Base-by-base conservation (phyloP, 1,140 invertebrate genomes). In the Tenebrio molitor region DNA sequence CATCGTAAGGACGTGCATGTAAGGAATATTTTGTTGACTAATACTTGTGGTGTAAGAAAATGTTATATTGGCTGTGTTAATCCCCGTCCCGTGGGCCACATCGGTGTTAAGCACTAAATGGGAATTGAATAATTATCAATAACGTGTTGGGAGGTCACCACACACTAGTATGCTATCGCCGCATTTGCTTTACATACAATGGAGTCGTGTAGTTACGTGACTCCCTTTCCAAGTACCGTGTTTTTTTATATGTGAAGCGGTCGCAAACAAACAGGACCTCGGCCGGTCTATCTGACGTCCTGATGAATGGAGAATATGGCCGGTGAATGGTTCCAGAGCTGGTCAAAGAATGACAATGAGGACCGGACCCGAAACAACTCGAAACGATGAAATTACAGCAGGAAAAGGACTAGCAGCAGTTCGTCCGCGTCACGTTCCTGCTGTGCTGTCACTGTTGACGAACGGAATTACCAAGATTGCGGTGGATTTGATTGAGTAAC, bases 161-260 rank as follows among this genome's bases (percentile, higher is more conserved):
- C 71, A 71, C 74, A 66, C 66, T 41, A 21, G 69, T 71, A 75
- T 74, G 72, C 69, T 42, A 72, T 72, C 73, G 75, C 70, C 67
- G 71, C 78, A 69, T 76, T 75, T 73, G 75, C 78, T 79, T 79
- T 79, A 79, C 78, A 79, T 79, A 79, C 78, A 79, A 79, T 79
- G 78, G 78, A 79, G 71, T 77, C 77, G 75, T 77, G 74, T 78
- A 58, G 73, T 75, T 79, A 79, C 77, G 78, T 78, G 78, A 79
- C 78, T 78, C 69, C 73, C 70, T 72, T 79, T 77, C 75, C 71
- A 76, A 79, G 78, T 50, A 50, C 64, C 73, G 66, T 64, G 58
- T 76, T 79, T 78, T n/a, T 78, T 78, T 78, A 78, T 77, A 58
- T 69, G 69, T 41, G 65, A 64, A 71, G 71, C 74, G 62, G 66